Base-by-base conservation (phyloP, 1,140 invertebrate species). In the Bombus fervidus region DNA sequence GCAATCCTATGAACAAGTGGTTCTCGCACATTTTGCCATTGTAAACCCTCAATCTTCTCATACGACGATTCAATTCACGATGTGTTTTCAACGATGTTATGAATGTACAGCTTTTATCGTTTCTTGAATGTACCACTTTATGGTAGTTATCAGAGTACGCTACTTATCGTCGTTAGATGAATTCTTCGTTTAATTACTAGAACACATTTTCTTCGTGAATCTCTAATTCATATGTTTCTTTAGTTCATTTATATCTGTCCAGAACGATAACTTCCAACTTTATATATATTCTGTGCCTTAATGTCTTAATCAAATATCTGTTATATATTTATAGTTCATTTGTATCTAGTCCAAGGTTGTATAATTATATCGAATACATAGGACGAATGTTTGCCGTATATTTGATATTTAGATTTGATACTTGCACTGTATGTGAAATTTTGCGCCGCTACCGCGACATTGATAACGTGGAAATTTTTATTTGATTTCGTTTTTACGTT, bases 1-100 rank as follows among this genome's bases (percentile, higher is more conserved):
- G 79, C 37, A 68, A 71, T 77, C 72, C 43, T 43, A 64, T 86
- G 75, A 80, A 81, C 77, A 53, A 74, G 47, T 74, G 72, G 78
- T 90, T 89, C 86, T 89, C 81, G 77, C 87, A 89, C 78, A 81
- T 90, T 71, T 68, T 77, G 31, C 59, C 64, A 87, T 90, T 90
- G 85, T 87, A 18, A 75, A 75, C 4, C 39, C 18, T 57, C 72
- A 13, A 66, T 41, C 74, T 53, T 34, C 57, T 77, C 80, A 62
- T 41, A 53, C 73, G 75, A 71, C 80, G 72, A 89, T 88, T 89
- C 47, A 89, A 86, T 89, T 87, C 72, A 68, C 87, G 15, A 87
- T 77, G 34, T 84, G 28, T 89, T 53, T 69, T 78, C 73, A 84
- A 69, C 69, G 84, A 81, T 57, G 47, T 43, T 8, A 34, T 31